These are phyloP conservation scores for Cheilosia soror DNA, from an alignment of 2,888 invertebrate genomes.

Conservation along the genomic window DNA sequence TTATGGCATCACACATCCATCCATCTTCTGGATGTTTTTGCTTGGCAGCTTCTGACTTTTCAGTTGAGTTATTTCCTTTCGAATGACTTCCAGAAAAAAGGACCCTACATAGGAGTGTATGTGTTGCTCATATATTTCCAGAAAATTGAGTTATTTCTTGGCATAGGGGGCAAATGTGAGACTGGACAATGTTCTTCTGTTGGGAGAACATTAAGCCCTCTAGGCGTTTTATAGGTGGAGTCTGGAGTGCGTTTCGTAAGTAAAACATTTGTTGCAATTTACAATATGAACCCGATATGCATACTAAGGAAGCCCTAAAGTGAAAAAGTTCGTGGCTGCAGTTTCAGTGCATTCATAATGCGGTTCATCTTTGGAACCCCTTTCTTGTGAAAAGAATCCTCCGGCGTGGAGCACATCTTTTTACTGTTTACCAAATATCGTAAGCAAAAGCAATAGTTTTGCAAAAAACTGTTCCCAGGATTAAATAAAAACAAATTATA, in stretches of 20 bases:
- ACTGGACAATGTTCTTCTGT: neutral
- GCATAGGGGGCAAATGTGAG: neutral
- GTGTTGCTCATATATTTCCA: slow-evolving; percentile 25
- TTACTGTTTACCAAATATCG: slow-evolving; percentile 60
- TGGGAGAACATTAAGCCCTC: neutral
- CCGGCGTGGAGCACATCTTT: slow-evolving; percentile 32
- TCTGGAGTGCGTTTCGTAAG: neutral
- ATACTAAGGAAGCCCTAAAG: slow-evolving; percentile 57
- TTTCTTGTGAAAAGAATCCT: slow-evolving; percentile 18
- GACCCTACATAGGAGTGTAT: neutral
- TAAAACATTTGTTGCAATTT: slow-evolving; percentile 29
- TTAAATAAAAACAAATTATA: slow-evolving; percentile 70
- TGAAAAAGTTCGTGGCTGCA: slow-evolving; percentile 48
- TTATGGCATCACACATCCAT: slow-evolving; percentile 59
- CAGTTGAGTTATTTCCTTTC: slow-evolving; percentile 64
- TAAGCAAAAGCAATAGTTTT: slow-evolving; percentile 32
- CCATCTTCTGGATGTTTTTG: slow-evolving; percentile 50
- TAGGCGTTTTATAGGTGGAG: neutral
- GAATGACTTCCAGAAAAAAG: slow-evolving; percentile 19
- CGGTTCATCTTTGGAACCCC: slow-evolving; percentile 44
- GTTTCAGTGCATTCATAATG: slow-evolving; percentile 58
- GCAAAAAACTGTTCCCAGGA: slow-evolving; percentile 41
- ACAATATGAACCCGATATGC: slow-evolving; percentile 44
- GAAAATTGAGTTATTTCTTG: slow-evolving; percentile 38
- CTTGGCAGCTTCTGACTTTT: slow-evolving; percentile 53